A percentile compares a stretch with the other conserved stretches of the same genome.
phyloP scores from a whole-genome alignment of 2,113 vertebrate genomes.

The Megaceryle torquata region DNA sequence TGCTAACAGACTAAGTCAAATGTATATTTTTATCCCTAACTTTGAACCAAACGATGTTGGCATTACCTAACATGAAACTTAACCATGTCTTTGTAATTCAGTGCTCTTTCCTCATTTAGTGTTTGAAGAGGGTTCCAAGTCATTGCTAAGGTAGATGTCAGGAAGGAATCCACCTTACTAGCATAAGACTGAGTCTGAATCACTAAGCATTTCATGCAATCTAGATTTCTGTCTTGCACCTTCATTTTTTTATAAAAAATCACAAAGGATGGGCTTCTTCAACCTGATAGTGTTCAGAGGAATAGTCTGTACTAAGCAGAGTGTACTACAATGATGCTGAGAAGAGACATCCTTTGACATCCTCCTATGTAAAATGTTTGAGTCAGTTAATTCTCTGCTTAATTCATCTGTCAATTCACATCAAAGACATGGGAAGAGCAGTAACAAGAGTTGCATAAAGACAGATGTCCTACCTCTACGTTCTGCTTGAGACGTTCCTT shows the following conservation, averaged over 20 bases:
- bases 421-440: neutral
- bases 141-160: neutral
- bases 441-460: neutral
- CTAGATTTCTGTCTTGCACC: neutral
- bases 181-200: neutral
- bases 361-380: neutral
- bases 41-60: neutral
- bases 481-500: neutral
- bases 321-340: neutral
- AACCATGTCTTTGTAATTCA: neutral
- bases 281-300: neutral
- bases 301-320: neutral
- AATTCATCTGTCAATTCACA: neutral
- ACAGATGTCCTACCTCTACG: neutral
- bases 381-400: neutral
- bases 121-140: neutral
- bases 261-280: neutral
- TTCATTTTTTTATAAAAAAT: neutral
- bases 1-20: neutral
- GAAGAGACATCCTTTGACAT: neutral
- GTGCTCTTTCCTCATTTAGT: neutral
- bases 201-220: neutral
- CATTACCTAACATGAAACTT: neutral
- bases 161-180: neutral
- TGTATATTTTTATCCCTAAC: neutral